Evolutionary conservation across 2,888 invertebrate genomes (phyloP).

Genomic region (Hirtodrosophila histrioides): DNA sequence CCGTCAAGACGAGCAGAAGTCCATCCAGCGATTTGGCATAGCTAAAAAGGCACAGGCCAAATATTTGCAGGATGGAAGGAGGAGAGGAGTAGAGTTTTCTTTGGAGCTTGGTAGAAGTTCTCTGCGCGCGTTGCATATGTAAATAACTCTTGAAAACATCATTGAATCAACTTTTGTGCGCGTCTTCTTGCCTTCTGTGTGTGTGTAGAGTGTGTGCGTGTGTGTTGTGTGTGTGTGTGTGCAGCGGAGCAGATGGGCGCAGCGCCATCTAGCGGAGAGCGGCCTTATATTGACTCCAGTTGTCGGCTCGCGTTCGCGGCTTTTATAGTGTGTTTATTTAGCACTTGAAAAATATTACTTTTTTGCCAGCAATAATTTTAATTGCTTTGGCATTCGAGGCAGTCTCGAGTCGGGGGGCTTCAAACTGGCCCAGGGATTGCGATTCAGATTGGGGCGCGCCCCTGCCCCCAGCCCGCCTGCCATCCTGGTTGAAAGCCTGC

Average conservation of each 20-base stretch:
- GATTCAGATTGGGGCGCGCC: conserved; percentile 29
- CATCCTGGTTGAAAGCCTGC: conserved; percentile 12
- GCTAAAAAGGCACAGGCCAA: conserved; percentile 55
- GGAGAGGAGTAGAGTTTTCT: conserved; percentile 40
- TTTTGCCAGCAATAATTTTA: conserved; percentile 80
- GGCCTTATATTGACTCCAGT: conserved; percentile 52
- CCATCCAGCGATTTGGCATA: conserved; percentile 55
- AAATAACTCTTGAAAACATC: conserved; percentile 73
- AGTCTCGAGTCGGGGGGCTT: conserved; percentile 22
- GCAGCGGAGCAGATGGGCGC: conserved; percentile 1
- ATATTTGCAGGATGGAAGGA: conserved; percentile 45
- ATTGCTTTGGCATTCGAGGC: conserved; percentile 75
- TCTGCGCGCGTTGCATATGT: conserved; percentile 68
- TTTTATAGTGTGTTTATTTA: conserved; percentile 80
- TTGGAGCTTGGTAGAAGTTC: conserved; percentile 45
- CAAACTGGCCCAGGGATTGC: conserved; percentile 37
- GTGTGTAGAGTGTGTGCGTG: conserved; percentile 7
- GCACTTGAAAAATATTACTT: conserved; percentile 82
- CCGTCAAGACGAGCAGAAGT: conserved; percentile 23
- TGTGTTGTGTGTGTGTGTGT: conserved; percentile 12
- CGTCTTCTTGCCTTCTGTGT: conserved; percentile 19
- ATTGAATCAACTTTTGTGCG: conserved; percentile 66
- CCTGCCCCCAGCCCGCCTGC: background rate
- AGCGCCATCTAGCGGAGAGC: conserved; percentile 36
- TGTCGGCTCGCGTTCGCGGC: conserved; percentile 52